These are phyloP conservation scores for Crenuchus spilurus DNA, from an alignment of 2,797 vertebrate species.

Conservation along the genomic window DNA sequence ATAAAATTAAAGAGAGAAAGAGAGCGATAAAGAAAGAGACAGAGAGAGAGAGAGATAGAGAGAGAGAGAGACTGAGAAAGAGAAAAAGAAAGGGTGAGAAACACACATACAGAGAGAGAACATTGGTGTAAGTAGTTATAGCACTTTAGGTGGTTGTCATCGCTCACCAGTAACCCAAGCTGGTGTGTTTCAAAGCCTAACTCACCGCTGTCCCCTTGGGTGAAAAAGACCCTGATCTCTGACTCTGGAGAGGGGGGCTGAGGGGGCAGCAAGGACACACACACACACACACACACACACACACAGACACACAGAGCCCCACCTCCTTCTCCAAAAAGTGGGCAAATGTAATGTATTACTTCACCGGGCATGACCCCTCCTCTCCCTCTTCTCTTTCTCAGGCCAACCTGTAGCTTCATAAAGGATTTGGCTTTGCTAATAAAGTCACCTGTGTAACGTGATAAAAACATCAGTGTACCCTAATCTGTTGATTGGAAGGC, in stretches of 20 bases:
- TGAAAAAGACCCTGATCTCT: constrained; percentile 62
- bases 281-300: constrained; percentile 1
- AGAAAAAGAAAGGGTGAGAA: no score
- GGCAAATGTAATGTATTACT: constrained; percentile 39
- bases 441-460: no score
- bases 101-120: no score
- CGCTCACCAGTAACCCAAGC: constrained; percentile 51
- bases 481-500: no score
- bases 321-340: constrained; percentile 11
- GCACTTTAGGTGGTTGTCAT: constrained; percentile 32
- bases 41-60: not conserved
- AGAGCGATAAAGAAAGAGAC: not conserved
- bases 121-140: not conserved
- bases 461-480: no score
- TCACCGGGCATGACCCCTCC: constrained; percentile 35
- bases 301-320: not conserved
- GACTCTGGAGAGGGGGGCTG: constrained; percentile 56
- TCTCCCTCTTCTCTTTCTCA: not conserved
- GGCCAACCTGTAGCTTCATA: not conserved
- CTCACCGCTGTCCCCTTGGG: constrained; percentile 63
- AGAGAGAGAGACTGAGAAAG: not conserved
- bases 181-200: constrained; percentile 65
- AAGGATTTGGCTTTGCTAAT: not conserved
- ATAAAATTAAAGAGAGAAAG: not conserved
- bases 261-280: constrained; percentile 22